phyloP scores from a whole-genome alignment of 2,888 invertebrate genomes.

The Saturnia pavonia region DNA sequence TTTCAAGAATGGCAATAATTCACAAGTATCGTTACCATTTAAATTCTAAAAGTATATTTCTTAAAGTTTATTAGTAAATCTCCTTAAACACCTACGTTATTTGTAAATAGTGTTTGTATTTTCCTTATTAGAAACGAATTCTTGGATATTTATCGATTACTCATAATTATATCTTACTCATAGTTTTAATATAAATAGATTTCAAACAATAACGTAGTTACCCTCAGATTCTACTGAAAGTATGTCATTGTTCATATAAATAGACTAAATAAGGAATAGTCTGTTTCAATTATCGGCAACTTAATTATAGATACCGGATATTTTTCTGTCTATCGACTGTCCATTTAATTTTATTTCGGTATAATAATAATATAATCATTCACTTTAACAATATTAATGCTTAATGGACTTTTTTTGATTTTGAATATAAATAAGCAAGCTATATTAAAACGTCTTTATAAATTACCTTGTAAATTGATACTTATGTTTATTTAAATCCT shows the following conservation, averaged over 20 bases:
- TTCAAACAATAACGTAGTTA: background rate
- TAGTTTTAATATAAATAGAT: background rate
- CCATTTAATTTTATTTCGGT: background rate
- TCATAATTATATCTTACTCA: background rate
- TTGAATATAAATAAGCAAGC: background rate
- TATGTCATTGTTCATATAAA: background rate
- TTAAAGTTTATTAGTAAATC: background rate
- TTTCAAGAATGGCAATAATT: background rate
- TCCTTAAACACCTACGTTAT: background rate
- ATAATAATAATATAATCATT: background rate
- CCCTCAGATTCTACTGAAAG: background rate
- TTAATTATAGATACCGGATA: background rate
- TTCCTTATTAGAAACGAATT: background rate
- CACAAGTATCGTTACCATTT: background rate
- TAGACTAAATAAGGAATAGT: background rate
- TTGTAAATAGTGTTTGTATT: background rate
- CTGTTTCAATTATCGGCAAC: background rate
- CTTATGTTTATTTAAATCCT: no score
- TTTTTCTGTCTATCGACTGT: background rate
- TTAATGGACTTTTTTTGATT: background rate
- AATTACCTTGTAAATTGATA: no score
- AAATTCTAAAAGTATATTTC: background rate
- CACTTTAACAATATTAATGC: background rate
- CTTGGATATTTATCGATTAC: background rate
- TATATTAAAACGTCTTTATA: no score